A percentile compares a stretch with the other conserved stretches of the same genome.
Evolutionary conservation across 2,113 vertebrate genomes (phyloP).

Genomic region (Urocolius indicus): DNA sequence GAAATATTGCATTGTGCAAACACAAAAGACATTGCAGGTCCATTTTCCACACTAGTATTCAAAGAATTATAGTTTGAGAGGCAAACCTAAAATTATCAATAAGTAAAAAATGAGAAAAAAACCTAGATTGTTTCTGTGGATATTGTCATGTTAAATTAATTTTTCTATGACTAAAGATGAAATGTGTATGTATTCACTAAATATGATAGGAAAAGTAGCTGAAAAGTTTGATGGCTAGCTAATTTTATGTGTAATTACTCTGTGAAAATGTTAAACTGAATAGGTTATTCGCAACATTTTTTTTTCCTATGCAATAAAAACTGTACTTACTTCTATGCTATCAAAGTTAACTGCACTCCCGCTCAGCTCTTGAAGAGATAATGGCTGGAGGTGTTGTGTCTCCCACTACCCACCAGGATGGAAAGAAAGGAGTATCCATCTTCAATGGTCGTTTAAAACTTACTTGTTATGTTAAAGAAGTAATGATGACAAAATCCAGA

Average conservation of each 20-base stretch:
- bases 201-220: conserved; percentile 35
- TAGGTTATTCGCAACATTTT: conserved; percentile 55
- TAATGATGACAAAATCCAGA: conserved; percentile 73
- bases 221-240: conserved; percentile 49
- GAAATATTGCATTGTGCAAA: neutral
- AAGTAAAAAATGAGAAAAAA: neutral
- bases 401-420: conserved; percentile 77
- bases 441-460: conserved; percentile 81
- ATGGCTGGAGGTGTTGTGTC: conserved; percentile 76
- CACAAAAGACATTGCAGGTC: neutral
- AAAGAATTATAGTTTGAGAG: neutral
- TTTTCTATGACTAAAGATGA: conserved; percentile 1
- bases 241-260: conserved; percentile 70
- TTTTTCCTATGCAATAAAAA: conserved; percentile 55
- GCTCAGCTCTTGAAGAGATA: conserved; percentile 69
- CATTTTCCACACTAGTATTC: neutral
- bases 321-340: conserved; percentile 59
- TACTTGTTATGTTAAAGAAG: conserved; percentile 78
- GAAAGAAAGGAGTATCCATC: conserved; percentile 71
- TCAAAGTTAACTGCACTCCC: conserved; percentile 74
- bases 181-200: conserved; percentile 25
- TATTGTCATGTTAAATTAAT: conserved; percentile 30
- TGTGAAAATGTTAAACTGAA: conserved; percentile 68
- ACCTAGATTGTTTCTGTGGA: neutral
- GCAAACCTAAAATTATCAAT: neutral